Base-by-base conservation (phyloP, 2,888 invertebrate species). In the Drosophila neonasuta region DNA sequence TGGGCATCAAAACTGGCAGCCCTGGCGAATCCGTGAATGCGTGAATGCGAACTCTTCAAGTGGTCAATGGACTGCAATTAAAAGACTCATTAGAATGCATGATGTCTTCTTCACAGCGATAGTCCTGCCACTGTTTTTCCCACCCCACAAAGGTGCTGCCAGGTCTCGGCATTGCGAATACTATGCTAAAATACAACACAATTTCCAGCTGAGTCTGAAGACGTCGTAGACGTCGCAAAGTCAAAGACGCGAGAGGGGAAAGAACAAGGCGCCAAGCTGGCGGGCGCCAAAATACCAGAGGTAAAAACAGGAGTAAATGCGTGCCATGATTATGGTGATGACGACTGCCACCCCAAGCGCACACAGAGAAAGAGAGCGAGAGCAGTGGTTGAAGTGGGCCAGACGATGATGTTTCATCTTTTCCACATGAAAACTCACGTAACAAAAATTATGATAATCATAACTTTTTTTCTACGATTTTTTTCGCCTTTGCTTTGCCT, bases 251-350 rank as follows among this genome's bases (percentile, higher is more conserved):
- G 32, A 29, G 20, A 7, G 10, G 34, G 20, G 15, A 9, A 9
- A 51, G 29, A 13, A 34, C 30, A 44, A 75, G 89, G 88, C 89
- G 89, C 88, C 89, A 77, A 87, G 68, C 88, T 80, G 89, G 57
- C 89, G 87, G 89, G 87, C 89, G 89, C 89, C 89, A 88, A 89
- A 87, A 87, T 88, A 85, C 60, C 89, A 88, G 89, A 89, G 89
- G 89, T 89, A 89, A 89, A 89, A 88, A 88, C 89, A 89, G 89
- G 89, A 89, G 88, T 88, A 82, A 84, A 88, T 88, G 87, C 86
- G 88, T 87, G 87, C 88, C 83, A 89, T 89, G 89, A 89, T 89
- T 89, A 89, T 84, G 85, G 88, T 86, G 89, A 89, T 89, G 89
- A 88, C 88, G 89, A 89, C 88, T 88, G 88, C 89, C 80, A 77